These are phyloP conservation scores for Apoda limacodes DNA, from an alignment of 2,888 invertebrate genomes.

Conservation along the genomic window DNA sequence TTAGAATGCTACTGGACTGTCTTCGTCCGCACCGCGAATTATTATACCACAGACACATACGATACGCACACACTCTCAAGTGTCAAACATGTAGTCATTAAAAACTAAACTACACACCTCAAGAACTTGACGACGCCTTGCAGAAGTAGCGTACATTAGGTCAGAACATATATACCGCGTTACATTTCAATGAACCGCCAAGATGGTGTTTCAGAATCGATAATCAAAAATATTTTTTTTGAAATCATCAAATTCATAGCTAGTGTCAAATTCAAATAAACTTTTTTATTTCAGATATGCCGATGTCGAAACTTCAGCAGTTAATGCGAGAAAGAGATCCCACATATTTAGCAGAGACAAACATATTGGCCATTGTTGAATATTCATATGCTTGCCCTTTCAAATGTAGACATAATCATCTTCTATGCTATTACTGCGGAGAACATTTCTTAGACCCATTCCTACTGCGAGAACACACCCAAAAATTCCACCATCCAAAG, in stretches of 20 bases:
- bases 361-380: constrained; percentile 47
- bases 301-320: constrained; percentile 48
- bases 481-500: constrained; percentile 32
- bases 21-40: too few relatives aligned
- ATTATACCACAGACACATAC: too few relatives aligned
- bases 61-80: too few relatives aligned
- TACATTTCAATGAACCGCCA: background rate
- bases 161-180: too few relatives aligned
- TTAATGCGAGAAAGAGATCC: constrained; percentile 48
- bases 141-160: too few relatives aligned
- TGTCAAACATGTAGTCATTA: too few relatives aligned
- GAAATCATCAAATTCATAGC: too few relatives aligned
- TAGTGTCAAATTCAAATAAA: too few relatives aligned
- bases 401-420: constrained; percentile 52
- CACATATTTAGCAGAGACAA: constrained; percentile 48
- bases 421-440: constrained; percentile 53
- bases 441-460: constrained; percentile 34
- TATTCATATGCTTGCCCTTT: constrained; percentile 51
- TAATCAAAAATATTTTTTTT: background rate
- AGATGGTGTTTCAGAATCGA: background rate
- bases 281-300: constrained; percentile 30
- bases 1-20: too few relatives aligned
- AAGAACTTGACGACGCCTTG: too few relatives aligned
- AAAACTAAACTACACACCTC: too few relatives aligned
- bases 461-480: constrained; percentile 32